A percentile compares a stretch with the other conserved stretches of the same genome.
phyloP scores from a whole-genome alignment of 2,797 vertebrate genomes.

The Centroberyx gerrardi region DNA sequence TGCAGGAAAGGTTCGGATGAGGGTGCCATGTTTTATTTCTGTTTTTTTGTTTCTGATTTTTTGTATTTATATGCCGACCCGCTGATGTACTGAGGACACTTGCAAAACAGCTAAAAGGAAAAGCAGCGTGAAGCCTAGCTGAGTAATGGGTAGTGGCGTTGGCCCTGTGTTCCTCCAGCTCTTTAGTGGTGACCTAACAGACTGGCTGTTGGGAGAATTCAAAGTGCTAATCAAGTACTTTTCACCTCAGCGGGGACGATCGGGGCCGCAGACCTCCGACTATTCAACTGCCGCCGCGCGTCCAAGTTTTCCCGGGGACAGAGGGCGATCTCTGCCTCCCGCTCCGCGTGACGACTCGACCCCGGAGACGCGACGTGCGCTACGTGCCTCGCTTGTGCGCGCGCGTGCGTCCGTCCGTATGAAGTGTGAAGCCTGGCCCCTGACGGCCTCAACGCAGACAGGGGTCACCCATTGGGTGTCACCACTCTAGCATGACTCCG shows the following conservation, averaged over 20 bases:
- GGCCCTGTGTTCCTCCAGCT: slow-evolving; percentile 56
- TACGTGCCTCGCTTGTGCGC: slow-evolving; percentile 11
- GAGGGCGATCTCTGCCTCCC: slow-evolving; percentile 31
- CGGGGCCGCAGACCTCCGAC: slow-evolving; percentile 57
- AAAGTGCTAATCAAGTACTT: slow-evolving; percentile 82
- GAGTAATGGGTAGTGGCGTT: slow-evolving; percentile 66
- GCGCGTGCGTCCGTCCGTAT: slow-evolving; percentile 36
- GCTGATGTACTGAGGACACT: slow-evolving; percentile 35
- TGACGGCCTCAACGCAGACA: slow-evolving; percentile 55
- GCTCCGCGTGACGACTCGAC: slow-evolving; percentile 40
- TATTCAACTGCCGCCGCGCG: slow-evolving; percentile 57
- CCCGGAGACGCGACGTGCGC: slow-evolving; percentile 30
- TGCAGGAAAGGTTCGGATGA: neutral
- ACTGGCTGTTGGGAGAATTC: slow-evolving; percentile 65
- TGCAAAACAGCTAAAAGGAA: slow-evolving; percentile 28
- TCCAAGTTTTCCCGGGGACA: slow-evolving; percentile 43
- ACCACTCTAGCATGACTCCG: slow-evolving; percentile 64
- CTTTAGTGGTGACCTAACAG: slow-evolving; percentile 47
- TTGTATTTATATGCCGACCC: slow-evolving; percentile 7
- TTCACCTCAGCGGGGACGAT: slow-evolving; percentile 71
- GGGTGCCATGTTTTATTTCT: slow-evolving; percentile 8
- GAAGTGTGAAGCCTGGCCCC: slow-evolving; percentile 58
- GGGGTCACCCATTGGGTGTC: slow-evolving; percentile 77
- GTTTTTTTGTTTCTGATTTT: neutral
- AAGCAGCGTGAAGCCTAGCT: slow-evolving; percentile 53